Evolutionary conservation across 1,140 invertebrate genomes (phyloP).

Genomic region (Bombus impatiens): DNA sequence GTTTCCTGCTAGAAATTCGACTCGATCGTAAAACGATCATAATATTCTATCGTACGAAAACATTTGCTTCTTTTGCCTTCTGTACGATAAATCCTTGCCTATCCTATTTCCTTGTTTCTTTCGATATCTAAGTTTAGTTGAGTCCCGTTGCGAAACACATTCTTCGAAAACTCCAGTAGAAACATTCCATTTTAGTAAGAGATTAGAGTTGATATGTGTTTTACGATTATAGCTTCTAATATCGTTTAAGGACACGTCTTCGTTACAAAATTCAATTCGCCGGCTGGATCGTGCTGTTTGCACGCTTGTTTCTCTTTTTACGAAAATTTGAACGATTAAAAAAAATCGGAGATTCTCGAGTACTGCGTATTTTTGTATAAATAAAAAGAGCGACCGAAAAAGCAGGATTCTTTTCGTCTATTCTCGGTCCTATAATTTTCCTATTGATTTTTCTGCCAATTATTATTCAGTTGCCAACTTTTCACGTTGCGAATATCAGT

Average conservation of each 20-base stretch:
- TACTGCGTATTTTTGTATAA: too few relatives aligned
- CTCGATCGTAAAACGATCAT: not conserved
- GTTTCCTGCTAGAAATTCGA: not conserved
- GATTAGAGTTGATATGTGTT: not conserved
- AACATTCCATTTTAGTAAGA: slow-evolving; percentile 6
- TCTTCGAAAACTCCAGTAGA: slow-evolving; percentile 1
- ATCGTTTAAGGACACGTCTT: not conserved
- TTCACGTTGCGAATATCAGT: too few relatives aligned
- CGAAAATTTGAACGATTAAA: too few relatives aligned
- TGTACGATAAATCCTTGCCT: too few relatives aligned
- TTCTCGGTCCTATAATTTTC: too few relatives aligned
- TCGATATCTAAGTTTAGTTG: not conserved
- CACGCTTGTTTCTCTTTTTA: not conserved
- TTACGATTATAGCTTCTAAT: slow-evolving; percentile 4
- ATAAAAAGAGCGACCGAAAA: too few relatives aligned
- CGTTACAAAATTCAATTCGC: not conserved
- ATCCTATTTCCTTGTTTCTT: too few relatives aligned
- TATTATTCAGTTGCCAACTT: too few relatives aligned
- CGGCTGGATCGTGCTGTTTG: too few relatives aligned
- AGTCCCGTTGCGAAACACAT: not conserved
- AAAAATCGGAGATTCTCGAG: fast-evolving
- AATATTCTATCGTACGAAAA: not conserved
- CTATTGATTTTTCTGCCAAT: too few relatives aligned
- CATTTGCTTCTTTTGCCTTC: not conserved
- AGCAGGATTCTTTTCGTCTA: too few relatives aligned